A percentile compares a stretch with the other conserved stretches of the same genome.
Conservation (phyloP, 2,888 invertebrate genomes). For the Phania funesta region DNA sequence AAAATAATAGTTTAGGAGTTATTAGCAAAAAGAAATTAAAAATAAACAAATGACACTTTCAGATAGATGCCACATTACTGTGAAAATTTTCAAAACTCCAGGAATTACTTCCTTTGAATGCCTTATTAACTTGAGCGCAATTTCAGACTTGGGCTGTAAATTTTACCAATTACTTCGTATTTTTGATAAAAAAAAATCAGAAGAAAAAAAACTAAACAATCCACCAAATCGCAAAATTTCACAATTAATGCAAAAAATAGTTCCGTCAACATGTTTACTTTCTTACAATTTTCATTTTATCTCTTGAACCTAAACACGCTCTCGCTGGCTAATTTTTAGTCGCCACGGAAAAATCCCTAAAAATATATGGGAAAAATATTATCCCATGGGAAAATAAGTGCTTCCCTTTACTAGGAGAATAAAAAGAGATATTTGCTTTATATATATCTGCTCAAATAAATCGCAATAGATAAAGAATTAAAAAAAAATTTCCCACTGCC, state of each 20-base stretch:
- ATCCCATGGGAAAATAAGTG: slow-evolving; percentile 43
- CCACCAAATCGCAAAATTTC: background rate
- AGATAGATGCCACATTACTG: no score
- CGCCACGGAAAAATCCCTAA: slow-evolving; percentile 23
- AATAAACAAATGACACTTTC: no score
- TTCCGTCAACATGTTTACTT: slow-evolving; percentile 55
- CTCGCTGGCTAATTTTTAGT: slow-evolving; percentile 10
- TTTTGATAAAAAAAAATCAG: background rate
- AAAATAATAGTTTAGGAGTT: no score
- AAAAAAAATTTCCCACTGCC: slow-evolving; percentile 66
- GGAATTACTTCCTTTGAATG: no score
- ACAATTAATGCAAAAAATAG: slow-evolving; percentile 20
- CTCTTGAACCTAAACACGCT: background rate
- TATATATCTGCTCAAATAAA: slow-evolving; percentile 69
- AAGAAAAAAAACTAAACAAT: background rate
- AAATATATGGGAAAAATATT: slow-evolving; percentile 30
- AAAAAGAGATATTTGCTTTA: slow-evolving; percentile 9
- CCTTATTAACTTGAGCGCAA: no score
- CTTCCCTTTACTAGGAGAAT: slow-evolving; percentile 39
- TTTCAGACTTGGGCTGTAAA: no score
- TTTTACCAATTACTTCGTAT: no score
- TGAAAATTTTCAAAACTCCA: no score
- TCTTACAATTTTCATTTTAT: slow-evolving; percentile 3
- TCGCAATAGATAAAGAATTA: slow-evolving; percentile 79
- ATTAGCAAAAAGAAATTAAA: no score